A percentile compares a stretch with the other conserved stretches of the same genome.
Conservation (phyloP, 2,888 invertebrate species). For the Melikaiella ostensackeni region DNA sequence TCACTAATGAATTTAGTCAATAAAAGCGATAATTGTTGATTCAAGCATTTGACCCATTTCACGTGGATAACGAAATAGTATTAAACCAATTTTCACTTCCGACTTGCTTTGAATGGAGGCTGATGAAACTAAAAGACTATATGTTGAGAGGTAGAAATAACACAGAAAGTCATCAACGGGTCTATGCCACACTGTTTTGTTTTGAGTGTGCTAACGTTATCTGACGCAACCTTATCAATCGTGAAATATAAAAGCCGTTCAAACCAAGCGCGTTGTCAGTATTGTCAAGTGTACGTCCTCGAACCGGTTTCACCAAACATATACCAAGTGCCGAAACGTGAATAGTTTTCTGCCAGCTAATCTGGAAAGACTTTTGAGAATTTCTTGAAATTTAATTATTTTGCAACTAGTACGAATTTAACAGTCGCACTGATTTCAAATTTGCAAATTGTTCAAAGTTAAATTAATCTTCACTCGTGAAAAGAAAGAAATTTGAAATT, state of each 20-base stretch:
- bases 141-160: slow-evolving; percentile 20
- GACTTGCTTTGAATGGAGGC: slow-evolving; percentile 15
- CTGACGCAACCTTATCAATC: slow-evolving; percentile 72
- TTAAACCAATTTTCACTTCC: background rate
- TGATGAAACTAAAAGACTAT: slow-evolving; percentile 24
- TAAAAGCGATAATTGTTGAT: background rate
- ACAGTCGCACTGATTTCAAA: background rate
- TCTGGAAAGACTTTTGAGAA: background rate
- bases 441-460: background rate
- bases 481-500: background rate
- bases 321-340: background rate
- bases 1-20: slow-evolving; percentile 1
- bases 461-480: background rate
- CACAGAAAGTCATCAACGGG: background rate
- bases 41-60: slow-evolving; percentile 19
- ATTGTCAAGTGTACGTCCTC: slow-evolving; percentile 51
- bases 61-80: background rate
- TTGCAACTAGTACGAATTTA: background rate
- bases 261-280: slow-evolving; percentile 62
- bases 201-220: slow-evolving; percentile 55
- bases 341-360: background rate
- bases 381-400: background rate
- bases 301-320: background rate
- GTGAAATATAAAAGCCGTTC: slow-evolving; percentile 70
- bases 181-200: slow-evolving; percentile 34